A percentile compares a stretch with the other conserved stretches of the same genome.
phyloP scores from a whole-genome alignment of 2,888 invertebrate species.

The Scaptomyza reducta region DNA sequence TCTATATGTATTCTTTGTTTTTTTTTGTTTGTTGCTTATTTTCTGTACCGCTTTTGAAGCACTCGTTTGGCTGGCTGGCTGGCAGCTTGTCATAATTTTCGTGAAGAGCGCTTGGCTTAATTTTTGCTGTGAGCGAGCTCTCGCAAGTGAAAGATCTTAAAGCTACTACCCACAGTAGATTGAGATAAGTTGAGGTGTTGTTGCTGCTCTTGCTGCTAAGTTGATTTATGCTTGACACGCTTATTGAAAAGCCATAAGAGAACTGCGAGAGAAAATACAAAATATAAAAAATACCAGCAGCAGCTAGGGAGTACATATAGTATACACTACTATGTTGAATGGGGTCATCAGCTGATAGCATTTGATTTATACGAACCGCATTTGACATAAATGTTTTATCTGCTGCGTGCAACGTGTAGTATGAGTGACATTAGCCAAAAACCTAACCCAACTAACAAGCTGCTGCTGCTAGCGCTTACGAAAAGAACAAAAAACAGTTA shows the following conservation, averaged over 20 bases:
- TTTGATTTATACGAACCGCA: constrained; percentile 72
- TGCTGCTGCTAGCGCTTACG: constrained; percentile 9
- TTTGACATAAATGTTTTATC: constrained; percentile 75
- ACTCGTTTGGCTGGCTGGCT: constrained; percentile 41
- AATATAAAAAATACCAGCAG: constrained; percentile 14
- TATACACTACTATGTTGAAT: constrained; percentile 28
- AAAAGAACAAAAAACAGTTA: constrained; percentile 64
- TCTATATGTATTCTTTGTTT: constrained; percentile 2
- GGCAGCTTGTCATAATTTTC: constrained; percentile 75
- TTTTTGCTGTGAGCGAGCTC: constrained; percentile 41
- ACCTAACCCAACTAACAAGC: constrained; percentile 59
- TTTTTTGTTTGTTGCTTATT: not conserved
- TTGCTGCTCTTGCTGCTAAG: constrained; percentile 34
- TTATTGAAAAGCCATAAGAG: constrained; percentile 74
- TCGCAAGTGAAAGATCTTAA: constrained; percentile 58
- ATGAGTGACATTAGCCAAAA: constrained; percentile 77
- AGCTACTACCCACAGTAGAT: constrained; percentile 51
- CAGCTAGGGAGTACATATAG: constrained; percentile 8
- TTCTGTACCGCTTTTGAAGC: constrained; percentile 7
- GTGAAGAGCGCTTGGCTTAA: constrained; percentile 66
- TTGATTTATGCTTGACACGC: constrained; percentile 78
- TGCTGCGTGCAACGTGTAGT: constrained; percentile 68
- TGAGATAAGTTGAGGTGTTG: constrained; percentile 64
- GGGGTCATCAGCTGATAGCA: constrained; percentile 78
- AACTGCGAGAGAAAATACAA: not conserved